phyloP scores from a whole-genome alignment of 2,888 invertebrate species.

The Caenorhabditis sp. region DNA sequence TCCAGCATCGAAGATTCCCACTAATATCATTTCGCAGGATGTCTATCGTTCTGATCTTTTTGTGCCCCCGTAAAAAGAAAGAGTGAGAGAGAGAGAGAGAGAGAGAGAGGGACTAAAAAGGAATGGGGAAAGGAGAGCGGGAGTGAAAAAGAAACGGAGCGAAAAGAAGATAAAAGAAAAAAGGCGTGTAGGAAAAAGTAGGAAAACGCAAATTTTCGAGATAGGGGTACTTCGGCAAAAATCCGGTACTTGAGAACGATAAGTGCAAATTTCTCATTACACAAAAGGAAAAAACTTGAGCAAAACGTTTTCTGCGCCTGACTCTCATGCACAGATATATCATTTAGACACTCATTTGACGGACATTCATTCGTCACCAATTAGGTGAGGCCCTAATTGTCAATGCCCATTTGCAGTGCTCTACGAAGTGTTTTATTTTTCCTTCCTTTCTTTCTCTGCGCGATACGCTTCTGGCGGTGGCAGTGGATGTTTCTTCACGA shows the following conservation, averaged over 20 bases:
- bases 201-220: not conserved
- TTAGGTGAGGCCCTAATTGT: slow-evolving; percentile 45
- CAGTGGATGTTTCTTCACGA: slow-evolving; percentile 23
- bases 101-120: too few species aligned
- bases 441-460: slow-evolving; percentile 1
- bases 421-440: slow-evolving; percentile 46
- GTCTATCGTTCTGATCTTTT: slow-evolving; percentile 1
- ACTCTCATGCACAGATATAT: slow-evolving; percentile 21
- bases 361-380: slow-evolving; percentile 41
- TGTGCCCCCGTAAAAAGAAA: not conserved
- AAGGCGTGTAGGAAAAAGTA: not conserved
- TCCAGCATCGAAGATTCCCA: slow-evolving; percentile 18
- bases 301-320: not conserved
- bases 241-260: slow-evolving; percentile 35
- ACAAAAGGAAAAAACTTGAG: slow-evolving; percentile 5
- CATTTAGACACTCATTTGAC: slow-evolving; percentile 49
- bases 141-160: not conserved
- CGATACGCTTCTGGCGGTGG: slow-evolving; percentile 5
- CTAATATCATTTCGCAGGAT: slow-evolving; percentile 3
- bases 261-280: slow-evolving; percentile 34
- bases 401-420: slow-evolving; percentile 31
- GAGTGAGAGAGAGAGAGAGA: not conserved
- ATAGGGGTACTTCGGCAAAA: slow-evolving; percentile 10
- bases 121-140: too few species aligned
- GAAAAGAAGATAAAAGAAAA: too few species aligned